Base-by-base conservation (phyloP, 2,797 vertebrate genomes). In the Glossophaga mutica region DNA sequence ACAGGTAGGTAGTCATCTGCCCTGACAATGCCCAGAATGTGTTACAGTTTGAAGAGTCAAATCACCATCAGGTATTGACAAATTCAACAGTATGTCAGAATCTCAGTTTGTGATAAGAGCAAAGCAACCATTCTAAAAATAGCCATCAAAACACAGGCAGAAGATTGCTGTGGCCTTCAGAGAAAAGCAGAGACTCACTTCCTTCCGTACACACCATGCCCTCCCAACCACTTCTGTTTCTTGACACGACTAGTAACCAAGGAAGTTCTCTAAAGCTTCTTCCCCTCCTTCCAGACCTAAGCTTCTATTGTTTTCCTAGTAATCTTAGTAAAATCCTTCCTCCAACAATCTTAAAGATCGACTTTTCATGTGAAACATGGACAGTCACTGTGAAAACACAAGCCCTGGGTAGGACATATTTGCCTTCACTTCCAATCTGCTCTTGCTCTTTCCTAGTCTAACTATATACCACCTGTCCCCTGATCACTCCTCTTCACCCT, bases 141-240 rank as follows among this genome's bases (percentile, higher is more conserved):
- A 98, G 87, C 81, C 81, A 95, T 97, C 3, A 97, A 98, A 98
- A 98, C 98, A 98, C 3, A 22, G 84, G 97, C 89, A 2, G 97
- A 98, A 98, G 97, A 98, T 92, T 82, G 88, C 97, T 98, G 78
- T 92, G 97, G 97, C 96, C 96, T 91, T 92, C 97, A 94, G 98
- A 96, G 97, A 98, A 97, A 98, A 97, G 97, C 97, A 96, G 96
- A 16, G 94, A 95, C 98, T 93, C 94, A 67, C 92, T 98, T 98
- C 98, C 98, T 99, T 98, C 98, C 96, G 92, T 94, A 97, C 26
- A 76, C 50, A 97, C 93, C 97, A 96, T 96, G 97, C 96, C 97
- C 98, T 98, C 98, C 97, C 98, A 97, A 97, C 96, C 97, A 98
- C 97, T 98, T 98, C 98, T 98, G 97, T 98, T 98, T 98, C 98